Evolutionary conservation across 2,888 invertebrate genomes (phyloP).

Genomic region (Hipparchia semele): DNA sequence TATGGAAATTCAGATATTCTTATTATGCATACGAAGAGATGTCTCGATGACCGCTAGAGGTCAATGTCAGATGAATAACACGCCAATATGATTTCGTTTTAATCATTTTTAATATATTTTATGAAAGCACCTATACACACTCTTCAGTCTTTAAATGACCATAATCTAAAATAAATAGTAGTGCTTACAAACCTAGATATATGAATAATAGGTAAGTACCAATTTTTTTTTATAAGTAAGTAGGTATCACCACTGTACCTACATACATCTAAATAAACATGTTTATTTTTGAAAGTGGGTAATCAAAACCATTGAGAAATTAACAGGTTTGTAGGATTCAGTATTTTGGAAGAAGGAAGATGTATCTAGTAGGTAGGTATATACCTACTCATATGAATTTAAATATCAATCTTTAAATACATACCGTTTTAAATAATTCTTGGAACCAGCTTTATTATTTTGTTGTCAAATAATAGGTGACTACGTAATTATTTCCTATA

Average conservation of each 20-base stretch:
- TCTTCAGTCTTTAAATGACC: neutral
- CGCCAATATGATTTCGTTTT: conserved; percentile 39
- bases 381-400: too few relatives aligned
- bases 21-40: conserved; percentile 70
- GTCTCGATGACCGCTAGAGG: conserved; percentile 68
- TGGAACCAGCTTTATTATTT: neutral
- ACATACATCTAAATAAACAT: too few relatives aligned
- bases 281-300: too few relatives aligned
- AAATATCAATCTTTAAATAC: too few relatives aligned
- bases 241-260: too few relatives aligned
- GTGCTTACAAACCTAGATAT: neutral
- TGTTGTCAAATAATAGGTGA: neutral
- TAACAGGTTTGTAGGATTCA: too few relatives aligned
- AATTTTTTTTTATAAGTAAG: too few relatives aligned
- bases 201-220: neutral
- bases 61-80: conserved; percentile 70
- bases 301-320: too few relatives aligned
- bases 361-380: too few relatives aligned
- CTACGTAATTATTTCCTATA: neutral
- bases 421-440: neutral
- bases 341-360: too few relatives aligned
- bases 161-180: too few relatives aligned
- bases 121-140: neutral
- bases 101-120: neutral
- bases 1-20: conserved; percentile 65